A percentile compares a stretch with the other conserved stretches of the same genome.
These are phyloP conservation scores for Bucorvus abyssinicus DNA, from an alignment of 2,797 vertebrate species.

Conservation along the genomic window DNA sequence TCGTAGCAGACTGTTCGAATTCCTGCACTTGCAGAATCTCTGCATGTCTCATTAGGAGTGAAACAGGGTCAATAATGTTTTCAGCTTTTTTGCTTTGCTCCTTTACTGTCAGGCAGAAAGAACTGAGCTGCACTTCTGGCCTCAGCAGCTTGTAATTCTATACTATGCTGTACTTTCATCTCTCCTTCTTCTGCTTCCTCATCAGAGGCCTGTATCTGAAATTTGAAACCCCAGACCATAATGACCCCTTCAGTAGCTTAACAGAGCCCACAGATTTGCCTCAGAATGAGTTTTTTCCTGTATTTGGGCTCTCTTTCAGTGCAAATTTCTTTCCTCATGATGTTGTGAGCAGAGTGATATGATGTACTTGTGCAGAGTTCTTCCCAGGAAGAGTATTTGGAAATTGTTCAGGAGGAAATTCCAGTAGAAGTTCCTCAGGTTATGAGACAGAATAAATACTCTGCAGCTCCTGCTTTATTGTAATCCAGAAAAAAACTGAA, in stretches of 20 bases:
- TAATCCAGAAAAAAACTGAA: background rate
- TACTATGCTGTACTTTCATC: background rate
- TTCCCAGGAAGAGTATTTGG: background rate
- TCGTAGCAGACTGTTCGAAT: background rate
- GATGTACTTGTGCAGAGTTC: background rate
- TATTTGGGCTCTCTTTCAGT: background rate
- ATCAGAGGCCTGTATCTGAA: background rate
- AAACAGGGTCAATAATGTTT: conserved; percentile 40
- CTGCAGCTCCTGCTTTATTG: background rate
- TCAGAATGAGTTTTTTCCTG: background rate
- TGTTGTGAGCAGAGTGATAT: background rate
- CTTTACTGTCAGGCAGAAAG: background rate
- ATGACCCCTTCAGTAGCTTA: background rate
- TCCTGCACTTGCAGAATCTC: conserved; percentile 9
- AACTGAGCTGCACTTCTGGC: background rate
- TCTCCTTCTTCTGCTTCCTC: background rate
- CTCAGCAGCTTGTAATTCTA: background rate
- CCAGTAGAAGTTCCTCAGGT: background rate
- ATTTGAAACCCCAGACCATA: background rate
- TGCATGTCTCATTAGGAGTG: conserved; percentile 20
- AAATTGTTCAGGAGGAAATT: background rate
- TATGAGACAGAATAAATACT: background rate
- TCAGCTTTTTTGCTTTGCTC: background rate
- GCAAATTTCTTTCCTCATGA: background rate
- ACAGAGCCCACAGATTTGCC: background rate